Evolutionary conservation across 64 coral and sea anemone species (phyloP).

Genomic region (Montipora sp.): DNA sequence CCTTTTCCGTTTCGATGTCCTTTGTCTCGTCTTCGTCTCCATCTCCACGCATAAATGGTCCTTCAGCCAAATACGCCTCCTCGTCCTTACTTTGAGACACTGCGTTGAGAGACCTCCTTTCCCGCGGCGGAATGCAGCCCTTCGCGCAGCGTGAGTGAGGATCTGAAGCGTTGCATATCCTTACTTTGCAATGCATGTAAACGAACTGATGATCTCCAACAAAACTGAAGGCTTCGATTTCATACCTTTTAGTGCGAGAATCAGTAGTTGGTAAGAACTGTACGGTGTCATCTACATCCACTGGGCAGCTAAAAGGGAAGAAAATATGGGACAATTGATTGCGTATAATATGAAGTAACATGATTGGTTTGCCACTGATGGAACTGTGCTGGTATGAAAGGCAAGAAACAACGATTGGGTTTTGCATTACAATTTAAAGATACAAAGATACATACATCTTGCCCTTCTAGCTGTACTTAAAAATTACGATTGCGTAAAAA

Average conservation of each 20-base stretch:
- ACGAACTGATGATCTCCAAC: constrained; percentile 28
- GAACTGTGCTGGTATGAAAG: too few species aligned
- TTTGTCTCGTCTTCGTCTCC: not conserved
- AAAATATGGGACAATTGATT: not conserved
- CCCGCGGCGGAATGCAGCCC: not conserved
- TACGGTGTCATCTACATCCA: constrained; percentile 6
- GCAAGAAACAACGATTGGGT: too few species aligned
- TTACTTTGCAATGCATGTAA: constrained; percentile 41
- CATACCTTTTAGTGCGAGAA: not conserved
- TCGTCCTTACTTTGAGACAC: not conserved
- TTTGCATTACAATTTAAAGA: too few species aligned
- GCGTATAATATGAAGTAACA: not conserved
- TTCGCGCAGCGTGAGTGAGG: constrained; percentile 25
- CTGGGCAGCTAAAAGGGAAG: not conserved
- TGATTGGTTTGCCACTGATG: not conserved
- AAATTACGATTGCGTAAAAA: too few species aligned
- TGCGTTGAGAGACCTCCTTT: not conserved
- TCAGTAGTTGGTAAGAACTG: not conserved
- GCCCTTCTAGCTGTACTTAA: too few species aligned
- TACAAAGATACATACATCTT: too few species aligned
- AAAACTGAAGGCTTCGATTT: constrained; percentile 10
- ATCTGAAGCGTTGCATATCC: constrained; percentile 30
- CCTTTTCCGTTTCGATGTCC: not conserved
- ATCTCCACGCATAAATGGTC: constrained; percentile 17
- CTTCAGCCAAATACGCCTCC: not conserved